Conservation (phyloP, 2,113 vertebrate genomes). For the Rallus limicola region DNA sequence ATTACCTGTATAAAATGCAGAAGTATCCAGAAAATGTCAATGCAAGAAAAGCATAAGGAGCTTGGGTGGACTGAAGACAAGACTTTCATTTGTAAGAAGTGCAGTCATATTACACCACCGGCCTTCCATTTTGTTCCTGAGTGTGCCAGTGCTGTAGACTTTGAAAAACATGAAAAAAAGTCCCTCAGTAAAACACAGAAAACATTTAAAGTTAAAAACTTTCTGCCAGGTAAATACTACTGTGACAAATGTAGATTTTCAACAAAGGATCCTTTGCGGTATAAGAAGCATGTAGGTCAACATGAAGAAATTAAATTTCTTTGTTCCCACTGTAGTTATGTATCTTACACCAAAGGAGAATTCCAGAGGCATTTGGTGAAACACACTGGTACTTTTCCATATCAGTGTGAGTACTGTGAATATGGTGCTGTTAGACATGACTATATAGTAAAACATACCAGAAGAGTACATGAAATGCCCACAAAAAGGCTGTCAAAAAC, state of each 20-base stretch:
- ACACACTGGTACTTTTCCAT: slow-evolving; percentile 86
- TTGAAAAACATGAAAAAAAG: slow-evolving; percentile 26
- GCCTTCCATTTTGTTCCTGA: slow-evolving; percentile 51
- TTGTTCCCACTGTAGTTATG: slow-evolving; percentile 83
- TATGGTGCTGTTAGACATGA: slow-evolving; percentile 90
- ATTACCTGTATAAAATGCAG: slow-evolving; percentile 71
- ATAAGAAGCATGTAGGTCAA: slow-evolving; percentile 79
- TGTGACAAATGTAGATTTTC: slow-evolving; percentile 87
- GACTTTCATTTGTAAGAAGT: slow-evolving; percentile 68
- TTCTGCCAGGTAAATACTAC: slow-evolving; percentile 77
- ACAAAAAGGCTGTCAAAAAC: slow-evolving; percentile 36
- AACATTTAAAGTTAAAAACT: slow-evolving; percentile 75
- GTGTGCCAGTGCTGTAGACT: slow-evolving; percentile 4
- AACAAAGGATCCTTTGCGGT: slow-evolving; percentile 81
- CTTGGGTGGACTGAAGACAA: slow-evolving; percentile 51
- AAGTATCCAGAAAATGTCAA: slow-evolving; percentile 52
- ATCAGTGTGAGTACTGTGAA: slow-evolving; percentile 88
- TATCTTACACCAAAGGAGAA: slow-evolving; percentile 89
- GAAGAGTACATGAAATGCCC: slow-evolving; percentile 81
- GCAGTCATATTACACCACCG: slow-evolving; percentile 27
- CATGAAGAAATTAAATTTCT: slow-evolving; percentile 85
- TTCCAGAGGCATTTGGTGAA: slow-evolving; percentile 87
- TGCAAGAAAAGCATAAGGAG: slow-evolving; percentile 43
- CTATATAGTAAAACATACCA: slow-evolving; percentile 91
- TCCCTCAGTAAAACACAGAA: neutral